Evolutionary conservation across 2,797 vertebrate species (phyloP).

Genomic region (Octomys mimax): DNA sequence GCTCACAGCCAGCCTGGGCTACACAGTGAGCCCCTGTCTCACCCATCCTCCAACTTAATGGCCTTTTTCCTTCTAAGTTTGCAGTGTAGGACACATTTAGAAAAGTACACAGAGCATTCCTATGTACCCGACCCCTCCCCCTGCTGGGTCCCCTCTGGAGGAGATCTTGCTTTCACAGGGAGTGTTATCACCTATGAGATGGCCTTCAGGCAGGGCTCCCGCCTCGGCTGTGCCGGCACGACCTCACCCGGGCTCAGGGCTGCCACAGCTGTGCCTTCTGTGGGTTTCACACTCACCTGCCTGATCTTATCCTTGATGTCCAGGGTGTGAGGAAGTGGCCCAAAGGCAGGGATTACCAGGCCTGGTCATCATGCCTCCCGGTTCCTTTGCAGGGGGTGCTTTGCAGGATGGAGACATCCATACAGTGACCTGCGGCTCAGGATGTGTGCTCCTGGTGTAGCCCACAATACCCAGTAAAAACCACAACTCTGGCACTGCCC

Average conservation of each 20-base stretch:
- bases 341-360: fast-evolving
- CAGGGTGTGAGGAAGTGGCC: neutral
- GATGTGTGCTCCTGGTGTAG: fast-evolving
- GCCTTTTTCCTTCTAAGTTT: neutral
- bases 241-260: neutral
- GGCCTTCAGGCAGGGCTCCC: neutral
- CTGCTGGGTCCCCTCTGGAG: fast-evolving
- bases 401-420: fast-evolving
- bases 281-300: neutral
- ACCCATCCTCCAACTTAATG: neutral
- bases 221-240: fast-evolving
- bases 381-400: no score
- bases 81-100: neutral
- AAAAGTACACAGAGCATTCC: neutral
- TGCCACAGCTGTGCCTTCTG: fast-evolving
- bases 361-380: fast-evolving
- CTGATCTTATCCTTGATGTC: neutral
- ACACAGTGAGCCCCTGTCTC: neutral
- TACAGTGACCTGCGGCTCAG: fast-evolving
- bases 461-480: fast-evolving
- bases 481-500: fast-evolving
- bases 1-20: neutral
- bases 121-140: fast-evolving
- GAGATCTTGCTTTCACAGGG: fast-evolving
- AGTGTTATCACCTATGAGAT: fast-evolving